Evolutionary conservation across 2,797 vertebrate genomes (phyloP).

Genomic region (Sebastes taczanowskii): DNA sequence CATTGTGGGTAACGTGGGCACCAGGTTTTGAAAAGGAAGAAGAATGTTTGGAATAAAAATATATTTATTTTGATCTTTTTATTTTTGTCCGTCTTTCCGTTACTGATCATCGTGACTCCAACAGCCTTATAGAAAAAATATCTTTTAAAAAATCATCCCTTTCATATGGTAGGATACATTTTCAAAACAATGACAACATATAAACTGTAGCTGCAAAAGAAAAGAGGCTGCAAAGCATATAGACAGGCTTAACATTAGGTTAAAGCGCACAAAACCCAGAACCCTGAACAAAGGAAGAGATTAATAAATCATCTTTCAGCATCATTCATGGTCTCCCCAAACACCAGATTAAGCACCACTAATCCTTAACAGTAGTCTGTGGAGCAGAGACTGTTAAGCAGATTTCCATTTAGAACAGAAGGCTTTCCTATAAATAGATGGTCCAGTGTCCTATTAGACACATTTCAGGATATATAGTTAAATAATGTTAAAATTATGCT

Average conservation of each 20-base stretch:
- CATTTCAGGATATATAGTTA: not conserved
- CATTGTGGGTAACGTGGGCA: not conserved
- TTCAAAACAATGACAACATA: not conserved
- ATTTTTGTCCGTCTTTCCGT: not conserved
- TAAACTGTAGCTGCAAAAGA: not conserved
- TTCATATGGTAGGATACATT: not conserved
- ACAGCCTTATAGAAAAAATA: not conserved
- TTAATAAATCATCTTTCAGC: not conserved
- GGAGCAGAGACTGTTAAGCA: not conserved
- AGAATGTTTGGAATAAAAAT: not conserved
- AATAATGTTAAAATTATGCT: not conserved
- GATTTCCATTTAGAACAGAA: not conserved
- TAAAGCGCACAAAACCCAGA: not conserved
- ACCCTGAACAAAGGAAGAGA: not conserved
- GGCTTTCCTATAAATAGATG: not conserved
- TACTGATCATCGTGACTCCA: not conserved
- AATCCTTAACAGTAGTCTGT: not conserved
- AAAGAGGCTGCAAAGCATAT: not conserved
- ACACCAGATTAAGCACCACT: conserved; percentile 7
- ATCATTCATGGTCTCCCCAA: not conserved
- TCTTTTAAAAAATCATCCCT: not conserved
- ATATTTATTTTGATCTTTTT: not conserved
- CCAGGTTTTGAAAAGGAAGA: not conserved
- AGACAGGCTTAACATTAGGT: not conserved
- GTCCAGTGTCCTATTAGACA: not conserved